These are phyloP conservation scores for Panthera leo DNA, from an alignment of 2,113 vertebrate species.

Conservation along the genomic window DNA sequence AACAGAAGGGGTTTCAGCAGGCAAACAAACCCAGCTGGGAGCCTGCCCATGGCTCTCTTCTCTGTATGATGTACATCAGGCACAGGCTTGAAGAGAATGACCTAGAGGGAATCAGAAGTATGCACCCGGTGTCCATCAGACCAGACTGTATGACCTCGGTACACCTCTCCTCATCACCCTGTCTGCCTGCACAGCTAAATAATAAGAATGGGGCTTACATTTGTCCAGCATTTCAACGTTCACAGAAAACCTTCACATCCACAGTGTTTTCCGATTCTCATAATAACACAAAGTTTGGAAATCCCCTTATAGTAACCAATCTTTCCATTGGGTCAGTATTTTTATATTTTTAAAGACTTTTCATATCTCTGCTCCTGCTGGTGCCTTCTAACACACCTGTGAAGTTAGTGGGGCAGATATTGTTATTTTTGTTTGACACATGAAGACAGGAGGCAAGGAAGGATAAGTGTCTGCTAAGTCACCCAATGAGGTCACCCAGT, in stretches of 20 bases:
- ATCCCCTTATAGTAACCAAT: not conserved
- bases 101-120: not conserved
- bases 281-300: not conserved
- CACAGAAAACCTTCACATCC: not conserved
- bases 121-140: not conserved
- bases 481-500: no score
- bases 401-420: not conserved
- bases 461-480: not conserved
- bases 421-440: not conserved
- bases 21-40: slow-evolving; percentile 53
- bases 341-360: not conserved
- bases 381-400: not conserved
- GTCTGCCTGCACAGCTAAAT: no score
- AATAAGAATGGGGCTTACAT: rapidly evolving
- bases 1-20: slow-evolving; percentile 42
- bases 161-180: not conserved
- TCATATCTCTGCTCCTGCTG: not conserved
- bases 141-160: not conserved
- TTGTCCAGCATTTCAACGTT: not conserved
- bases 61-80: not conserved
- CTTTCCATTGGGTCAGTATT: not conserved
- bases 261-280: not conserved
- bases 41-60: not conserved
- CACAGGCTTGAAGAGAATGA: rapidly evolving
- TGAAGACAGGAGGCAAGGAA: not conserved